phyloP scores from a whole-genome alignment of 2,888 invertebrate genomes.

The Aricia artaxerxes region DNA sequence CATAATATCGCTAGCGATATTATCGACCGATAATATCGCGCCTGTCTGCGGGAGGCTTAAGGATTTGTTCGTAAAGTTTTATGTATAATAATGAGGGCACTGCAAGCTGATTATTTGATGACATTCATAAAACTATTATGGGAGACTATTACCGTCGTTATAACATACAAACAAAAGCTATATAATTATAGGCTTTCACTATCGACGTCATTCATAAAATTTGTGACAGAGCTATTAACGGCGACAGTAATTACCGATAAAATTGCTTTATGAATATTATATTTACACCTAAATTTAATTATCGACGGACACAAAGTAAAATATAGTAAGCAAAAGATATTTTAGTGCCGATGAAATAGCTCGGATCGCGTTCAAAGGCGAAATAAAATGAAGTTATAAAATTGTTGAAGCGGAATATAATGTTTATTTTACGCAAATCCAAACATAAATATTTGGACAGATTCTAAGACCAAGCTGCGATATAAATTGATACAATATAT shows the following conservation, averaged over 20 bases:
- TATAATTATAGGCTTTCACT: neutral
- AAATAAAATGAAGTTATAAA: slow-evolving; percentile 28
- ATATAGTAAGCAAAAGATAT: slow-evolving; percentile 15
- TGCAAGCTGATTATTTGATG: neutral
- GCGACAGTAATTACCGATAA: slow-evolving; percentile 22
- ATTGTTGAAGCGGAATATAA: slow-evolving; percentile 9
- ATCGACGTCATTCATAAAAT: slow-evolving; percentile 10
- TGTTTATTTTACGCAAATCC: slow-evolving; percentile 27
- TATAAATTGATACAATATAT: slow-evolving; percentile 42
- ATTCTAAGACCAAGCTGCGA: slow-evolving; percentile 33
- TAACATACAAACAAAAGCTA: neutral
- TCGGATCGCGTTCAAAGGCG: slow-evolving; percentile 18
- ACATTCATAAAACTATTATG: neutral
- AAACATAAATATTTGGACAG: slow-evolving; percentile 31
- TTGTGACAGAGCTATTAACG: slow-evolving; percentile 15
- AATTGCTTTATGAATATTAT: slow-evolving; percentile 24
- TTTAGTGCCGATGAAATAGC: slow-evolving; percentile 16
- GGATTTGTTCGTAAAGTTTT: neutral
- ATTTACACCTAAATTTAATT: slow-evolving; percentile 28
- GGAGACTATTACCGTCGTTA: neutral
- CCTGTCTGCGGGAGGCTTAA: too few relatives aligned
- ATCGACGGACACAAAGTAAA: slow-evolving; percentile 22
- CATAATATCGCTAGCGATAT: too few relatives aligned
- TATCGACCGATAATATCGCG: too few relatives aligned
- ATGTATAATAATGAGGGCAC: neutral